Evolutionary conservation across 2,113 vertebrate species (phyloP).

Genomic region (Trochalopteron elliotii): DNA sequence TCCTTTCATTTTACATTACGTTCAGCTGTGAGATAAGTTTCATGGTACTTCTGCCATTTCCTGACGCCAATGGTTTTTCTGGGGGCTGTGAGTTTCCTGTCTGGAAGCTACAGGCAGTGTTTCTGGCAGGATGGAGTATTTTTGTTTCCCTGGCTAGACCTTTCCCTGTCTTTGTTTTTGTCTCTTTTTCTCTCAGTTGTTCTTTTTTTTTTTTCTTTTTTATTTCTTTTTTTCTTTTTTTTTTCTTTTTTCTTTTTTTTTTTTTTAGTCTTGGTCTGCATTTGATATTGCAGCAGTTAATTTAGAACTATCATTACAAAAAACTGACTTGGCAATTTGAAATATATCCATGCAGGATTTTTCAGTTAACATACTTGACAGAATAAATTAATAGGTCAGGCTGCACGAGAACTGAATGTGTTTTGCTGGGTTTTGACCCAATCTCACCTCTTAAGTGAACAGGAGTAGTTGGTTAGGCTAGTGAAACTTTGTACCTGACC

Average conservation of each 20-base stretch:
- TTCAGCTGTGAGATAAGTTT: not conserved
- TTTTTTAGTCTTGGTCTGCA: not conserved
- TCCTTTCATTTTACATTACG: not conserved
- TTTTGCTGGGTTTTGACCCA: not conserved
- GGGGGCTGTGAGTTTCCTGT: constrained; percentile 50
- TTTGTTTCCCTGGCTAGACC: constrained; percentile 37
- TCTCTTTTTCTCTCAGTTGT: not conserved
- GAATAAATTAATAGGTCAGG: not conserved
- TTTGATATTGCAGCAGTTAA: not conserved
- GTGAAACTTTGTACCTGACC: not conserved
- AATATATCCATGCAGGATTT: not conserved
- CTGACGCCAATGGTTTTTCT: constrained; percentile 43
- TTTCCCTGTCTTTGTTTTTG: constrained; percentile 37
- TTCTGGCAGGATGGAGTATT: constrained; percentile 49
- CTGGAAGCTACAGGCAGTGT: constrained; percentile 36
- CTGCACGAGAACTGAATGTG: not conserved
- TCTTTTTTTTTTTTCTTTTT: not conserved
- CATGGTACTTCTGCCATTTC: not conserved
- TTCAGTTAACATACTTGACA: not conserved
- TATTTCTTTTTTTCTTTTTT: not conserved
- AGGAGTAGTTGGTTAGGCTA: rapidly evolving
- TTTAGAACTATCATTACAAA: not conserved
- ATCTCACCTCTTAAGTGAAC: not conserved
- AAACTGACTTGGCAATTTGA: not conserved
- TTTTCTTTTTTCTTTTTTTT: not conserved